Percentiles rank a stretch among this genome's conserved stretches.
Conservation (phyloP, 2,888 invertebrate species). For the Agrotis exclamationis region DNA sequence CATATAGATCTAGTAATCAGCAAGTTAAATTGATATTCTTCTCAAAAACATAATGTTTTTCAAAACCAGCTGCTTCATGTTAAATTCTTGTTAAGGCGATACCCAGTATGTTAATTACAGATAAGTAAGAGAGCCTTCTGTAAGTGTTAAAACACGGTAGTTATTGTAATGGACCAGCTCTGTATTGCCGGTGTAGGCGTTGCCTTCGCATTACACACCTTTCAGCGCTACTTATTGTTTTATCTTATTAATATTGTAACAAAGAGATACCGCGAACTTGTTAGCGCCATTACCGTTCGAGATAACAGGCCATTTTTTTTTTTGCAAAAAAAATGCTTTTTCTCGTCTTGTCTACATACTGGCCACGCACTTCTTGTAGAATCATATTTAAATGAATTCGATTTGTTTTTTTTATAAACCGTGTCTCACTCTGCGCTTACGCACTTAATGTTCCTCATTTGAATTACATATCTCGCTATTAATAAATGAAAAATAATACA, state of each 20-base stretch:
- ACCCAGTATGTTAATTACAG: slow-evolving; percentile 47
- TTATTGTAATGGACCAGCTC: slow-evolving; percentile 38
- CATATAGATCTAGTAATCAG: slow-evolving; percentile 17
- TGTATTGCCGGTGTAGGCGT: slow-evolving; percentile 56
- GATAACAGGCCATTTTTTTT: slow-evolving; percentile 42
- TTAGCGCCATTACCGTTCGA: slow-evolving; percentile 52
- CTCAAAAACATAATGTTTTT: slow-evolving; percentile 30
- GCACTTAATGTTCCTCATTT: slow-evolving; percentile 22
- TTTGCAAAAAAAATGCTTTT: neutral
- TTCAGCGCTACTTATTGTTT: slow-evolving; percentile 47
- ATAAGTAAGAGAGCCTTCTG: slow-evolving; percentile 43
- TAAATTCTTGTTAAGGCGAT: slow-evolving; percentile 39
- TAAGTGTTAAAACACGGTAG: slow-evolving; percentile 48
- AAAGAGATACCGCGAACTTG: slow-evolving; percentile 51
- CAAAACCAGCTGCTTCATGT: slow-evolving; percentile 27
- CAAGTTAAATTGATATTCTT: slow-evolving; percentile 34
- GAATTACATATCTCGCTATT: neutral
- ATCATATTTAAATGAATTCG: neutral
- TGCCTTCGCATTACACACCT: slow-evolving; percentile 51
- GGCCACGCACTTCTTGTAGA: slow-evolving; percentile 1
- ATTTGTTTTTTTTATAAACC: neutral
- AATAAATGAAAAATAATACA: slow-evolving; percentile 32
- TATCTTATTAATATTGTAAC: slow-evolving; percentile 55
- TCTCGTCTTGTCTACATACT: neutral
- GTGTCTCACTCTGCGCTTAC: slow-evolving; percentile 10